Evolutionary conservation across 2,113 vertebrate genomes (phyloP), one percentile per base, ranked within the genome.

Genomic region (Xenopus laevis): DNA sequence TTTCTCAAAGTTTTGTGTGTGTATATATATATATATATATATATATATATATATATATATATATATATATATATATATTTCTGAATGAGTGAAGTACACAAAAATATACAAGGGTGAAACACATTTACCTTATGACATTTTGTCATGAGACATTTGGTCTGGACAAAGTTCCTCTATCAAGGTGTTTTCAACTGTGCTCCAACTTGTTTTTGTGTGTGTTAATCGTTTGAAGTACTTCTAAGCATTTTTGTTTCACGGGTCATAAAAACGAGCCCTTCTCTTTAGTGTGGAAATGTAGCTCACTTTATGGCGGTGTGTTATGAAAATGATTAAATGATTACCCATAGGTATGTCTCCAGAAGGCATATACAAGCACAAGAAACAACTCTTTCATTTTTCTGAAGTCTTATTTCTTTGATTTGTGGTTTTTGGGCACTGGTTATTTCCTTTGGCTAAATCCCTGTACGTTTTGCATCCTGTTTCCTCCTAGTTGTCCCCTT

Each of bases 281-380:
- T 68, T 75, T 63, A 27, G 60, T 53, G 44, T 78, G 69, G 62
- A 72, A 70, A 18, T 33, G 23, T 33, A 44, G 21, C 75, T 23
- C 44, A 40, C 33, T 65, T 71, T 27, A 65, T 71, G 61, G 76
- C 62, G 50, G 13, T 27, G 50, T 78, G 62, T 71, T 78, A 74
- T 79, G 73, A 76, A 76, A 63, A 76, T 76, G 66, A 76, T 76
- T 52, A 76, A 76, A 69, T 69, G 73, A 76, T 76, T 69, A 69
- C 66, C 68, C 73, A 64, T 57, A 10, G 73, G 58, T 69, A 69
- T 76, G 73, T 69, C 65, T 69, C 73, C 66, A 63, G 73, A 63
- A 75, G 73, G 66, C 73, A 77, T 15, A 45, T 18, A 18, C 58
- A 60, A 60, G 8, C 53, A 55, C 8, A 23, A 20, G 9, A 16